phyloP scores from a whole-genome alignment of 1,140 invertebrate species.

The Cydia pomonella region DNA sequence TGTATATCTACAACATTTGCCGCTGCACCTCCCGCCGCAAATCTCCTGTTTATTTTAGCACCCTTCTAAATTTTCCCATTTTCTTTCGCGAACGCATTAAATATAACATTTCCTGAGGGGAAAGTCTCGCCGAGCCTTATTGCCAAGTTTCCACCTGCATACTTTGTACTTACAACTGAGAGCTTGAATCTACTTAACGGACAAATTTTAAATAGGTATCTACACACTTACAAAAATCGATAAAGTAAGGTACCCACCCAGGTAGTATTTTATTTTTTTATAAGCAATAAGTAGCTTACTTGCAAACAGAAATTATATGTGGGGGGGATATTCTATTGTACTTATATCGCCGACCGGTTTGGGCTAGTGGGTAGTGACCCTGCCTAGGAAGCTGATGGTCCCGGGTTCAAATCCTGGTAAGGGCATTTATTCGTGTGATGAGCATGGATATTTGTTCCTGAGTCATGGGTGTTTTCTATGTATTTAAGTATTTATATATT shows the following conservation, averaged over 20 bases:
- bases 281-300: too few species aligned
- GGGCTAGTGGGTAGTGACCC: too few species aligned
- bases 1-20: background rate
- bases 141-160: background rate
- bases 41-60: slow-evolving; percentile 15
- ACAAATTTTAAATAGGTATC: background rate
- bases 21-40: background rate
- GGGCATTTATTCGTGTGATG: too few species aligned
- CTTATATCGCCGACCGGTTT: too few species aligned
- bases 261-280: background rate
- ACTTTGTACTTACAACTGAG: background rate
- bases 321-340: too few species aligned
- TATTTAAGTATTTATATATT: too few species aligned
- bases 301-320: too few species aligned
- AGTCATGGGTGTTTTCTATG: too few species aligned
- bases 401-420: too few species aligned
- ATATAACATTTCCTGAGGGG: slow-evolving; percentile 8
- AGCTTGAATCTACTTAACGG: slow-evolving; percentile 12
- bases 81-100: slow-evolving; percentile 9
- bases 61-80: background rate
- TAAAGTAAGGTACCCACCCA: background rate
- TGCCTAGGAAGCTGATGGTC: too few species aligned
- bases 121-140: background rate
- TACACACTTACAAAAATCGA: background rate
- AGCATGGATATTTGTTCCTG: too few species aligned